phyloP scores from a whole-genome alignment of 2,113 vertebrate species.

The Fulmarus glacialis region DNA sequence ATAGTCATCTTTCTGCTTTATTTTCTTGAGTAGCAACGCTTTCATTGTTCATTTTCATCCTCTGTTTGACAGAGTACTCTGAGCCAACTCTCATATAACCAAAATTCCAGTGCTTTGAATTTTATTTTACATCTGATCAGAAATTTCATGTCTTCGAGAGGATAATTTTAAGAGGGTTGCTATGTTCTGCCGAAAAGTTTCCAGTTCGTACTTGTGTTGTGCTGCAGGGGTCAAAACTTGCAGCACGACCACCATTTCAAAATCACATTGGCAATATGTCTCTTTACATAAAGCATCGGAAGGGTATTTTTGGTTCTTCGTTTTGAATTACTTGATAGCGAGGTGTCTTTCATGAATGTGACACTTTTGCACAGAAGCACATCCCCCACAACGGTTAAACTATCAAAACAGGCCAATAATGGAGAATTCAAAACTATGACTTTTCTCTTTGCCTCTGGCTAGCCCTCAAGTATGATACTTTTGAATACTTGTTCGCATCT shows the following conservation, averaged over 20 bases:
- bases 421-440: background rate
- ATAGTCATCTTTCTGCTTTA: background rate
- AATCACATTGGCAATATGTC: background rate
- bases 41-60: background rate
- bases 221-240: background rate
- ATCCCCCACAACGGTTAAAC: conserved; percentile 5
- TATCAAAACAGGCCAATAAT: conserved; percentile 37
- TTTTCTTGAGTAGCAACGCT: background rate
- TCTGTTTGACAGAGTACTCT: background rate
- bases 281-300: background rate
- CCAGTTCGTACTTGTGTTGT: background rate
- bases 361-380: conserved; percentile 2
- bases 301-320: background rate
- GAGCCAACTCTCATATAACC: background rate
- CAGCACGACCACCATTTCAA: background rate
- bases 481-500: background rate
- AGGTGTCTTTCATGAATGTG: conserved; percentile 13
- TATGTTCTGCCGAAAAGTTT: background rate
- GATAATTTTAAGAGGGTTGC: background rate
- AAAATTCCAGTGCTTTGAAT: background rate
- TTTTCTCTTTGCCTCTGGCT: conserved; percentile 45
- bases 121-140: background rate
- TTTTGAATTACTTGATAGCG: background rate
- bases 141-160: background rate
- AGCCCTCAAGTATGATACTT: conserved; percentile 34